Percentiles rank a stretch among this genome's conserved stretches.
These are phyloP conservation scores for Montipora capricornis DNA, from an alignment of 64 coral and sea anemone species.

Conservation along the genomic window DNA sequence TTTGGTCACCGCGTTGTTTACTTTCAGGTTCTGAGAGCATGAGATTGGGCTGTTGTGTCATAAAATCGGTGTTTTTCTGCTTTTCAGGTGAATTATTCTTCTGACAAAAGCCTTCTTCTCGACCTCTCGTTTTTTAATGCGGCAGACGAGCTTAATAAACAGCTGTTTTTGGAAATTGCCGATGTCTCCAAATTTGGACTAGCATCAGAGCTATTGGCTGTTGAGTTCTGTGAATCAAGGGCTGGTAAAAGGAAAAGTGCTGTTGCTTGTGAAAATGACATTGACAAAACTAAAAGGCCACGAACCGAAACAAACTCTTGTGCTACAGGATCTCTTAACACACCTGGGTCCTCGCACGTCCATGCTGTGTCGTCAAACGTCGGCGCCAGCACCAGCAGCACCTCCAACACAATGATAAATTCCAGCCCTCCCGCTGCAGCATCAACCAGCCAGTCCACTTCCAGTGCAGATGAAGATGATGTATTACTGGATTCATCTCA, in stretches of 20 bases:
- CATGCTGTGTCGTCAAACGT: neutral
- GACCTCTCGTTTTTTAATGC: neutral
- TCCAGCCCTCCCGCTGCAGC: neutral
- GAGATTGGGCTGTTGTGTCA: neutral
- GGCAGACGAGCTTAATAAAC: neutral
- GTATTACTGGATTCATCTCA: neutral
- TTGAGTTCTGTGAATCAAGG: constrained; percentile 2
- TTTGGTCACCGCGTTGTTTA: too few species aligned
- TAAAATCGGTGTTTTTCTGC: neutral
- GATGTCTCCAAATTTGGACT: neutral
- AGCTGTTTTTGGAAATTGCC: neutral
- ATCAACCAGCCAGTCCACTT: neutral
- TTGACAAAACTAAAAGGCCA: neutral
- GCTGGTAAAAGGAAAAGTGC: neutral
- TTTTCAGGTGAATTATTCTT: neutral
- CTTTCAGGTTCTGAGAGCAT: neutral
- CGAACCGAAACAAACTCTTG: neutral
- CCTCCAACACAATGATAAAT: neutral
- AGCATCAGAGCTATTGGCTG: neutral
- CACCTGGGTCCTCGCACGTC: neutral
- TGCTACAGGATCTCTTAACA: neutral
- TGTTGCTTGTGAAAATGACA: neutral
- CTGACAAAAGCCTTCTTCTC: neutral
- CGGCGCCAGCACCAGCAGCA: neutral
- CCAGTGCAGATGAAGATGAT: neutral